A percentile compares a stretch with the other conserved stretches of the same genome.
These are phyloP conservation scores for Nycticryphes semicollaris DNA, from an alignment of 2,113 vertebrate genomes.

Conservation along the genomic window DNA sequence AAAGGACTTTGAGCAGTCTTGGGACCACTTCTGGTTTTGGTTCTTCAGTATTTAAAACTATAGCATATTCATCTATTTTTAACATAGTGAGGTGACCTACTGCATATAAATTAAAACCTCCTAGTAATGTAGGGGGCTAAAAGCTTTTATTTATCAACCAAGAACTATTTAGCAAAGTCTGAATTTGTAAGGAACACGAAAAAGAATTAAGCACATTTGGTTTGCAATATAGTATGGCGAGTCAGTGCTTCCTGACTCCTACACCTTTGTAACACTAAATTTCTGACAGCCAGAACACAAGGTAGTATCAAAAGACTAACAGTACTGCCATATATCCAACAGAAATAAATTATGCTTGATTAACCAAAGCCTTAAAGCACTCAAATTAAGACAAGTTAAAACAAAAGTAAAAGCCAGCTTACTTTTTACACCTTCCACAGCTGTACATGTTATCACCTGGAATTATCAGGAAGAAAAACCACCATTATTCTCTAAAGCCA, in stretches of 20 bases:
- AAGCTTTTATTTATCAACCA: neutral
- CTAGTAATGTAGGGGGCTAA: neutral
- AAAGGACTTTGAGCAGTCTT: neutral
- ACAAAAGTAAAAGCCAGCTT: slow-evolving; percentile 69
- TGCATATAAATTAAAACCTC: neutral
- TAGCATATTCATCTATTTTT: neutral
- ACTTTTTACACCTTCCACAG: slow-evolving; percentile 99
- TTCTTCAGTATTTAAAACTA: neutral
- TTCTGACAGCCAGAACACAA: neutral
- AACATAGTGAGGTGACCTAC: neutral
- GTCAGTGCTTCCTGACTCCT: neutral
- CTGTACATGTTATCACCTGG: slow-evolving; percentile 99
- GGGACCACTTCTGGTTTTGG: neutral
- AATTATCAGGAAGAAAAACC: slow-evolving; percentile 41
- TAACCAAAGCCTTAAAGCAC: neutral
- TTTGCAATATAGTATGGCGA: neutral
- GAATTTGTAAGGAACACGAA: neutral
- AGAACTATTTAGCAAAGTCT: neutral
- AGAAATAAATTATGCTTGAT: neutral
- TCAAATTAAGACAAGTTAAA: neutral
- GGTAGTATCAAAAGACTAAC: neutral
- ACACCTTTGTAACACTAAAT: neutral
- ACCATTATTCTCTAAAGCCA: neutral
- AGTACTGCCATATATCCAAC: neutral
- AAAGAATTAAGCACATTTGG: neutral